Base-by-base conservation (phyloP, 2,888 invertebrate species). In the Drosophila fulvimacula region DNA sequence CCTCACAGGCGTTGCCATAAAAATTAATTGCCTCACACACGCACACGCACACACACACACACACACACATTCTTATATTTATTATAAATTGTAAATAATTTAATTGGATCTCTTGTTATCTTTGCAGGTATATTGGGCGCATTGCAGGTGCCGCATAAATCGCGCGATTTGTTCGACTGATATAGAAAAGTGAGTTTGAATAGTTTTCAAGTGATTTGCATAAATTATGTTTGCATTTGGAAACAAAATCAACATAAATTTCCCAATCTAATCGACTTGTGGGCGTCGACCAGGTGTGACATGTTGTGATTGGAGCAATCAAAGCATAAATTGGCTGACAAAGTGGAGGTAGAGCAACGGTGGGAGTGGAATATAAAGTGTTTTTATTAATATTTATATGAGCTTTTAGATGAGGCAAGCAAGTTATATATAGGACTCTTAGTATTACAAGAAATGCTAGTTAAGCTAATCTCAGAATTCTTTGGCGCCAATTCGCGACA, bases 171-270 rank as follows among this genome's bases (percentile, higher is more conserved):
- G 69, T 55, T 30, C 64, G 32, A 66, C 62, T 21, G 69, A 60
- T 72, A 69, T 48, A 34, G 60, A 67, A 67, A 68, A 74, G 86
- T 83, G 75, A 85, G 83, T 88, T 82, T 76, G 69, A 70, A 79
- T 86, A 74, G 69, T 75, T 79, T 80, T 82, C 74, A 77, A 75
- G 73, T 74, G 69, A 88, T 83, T 88, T 83, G 69, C 86, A 83
- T 83, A 86, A 83, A 86, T 83, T 85, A 85, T 74, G 58, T 55
- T 59, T 62, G 39, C 49, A 44, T 57, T 72, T 64, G 57, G 7
- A 64, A 57, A 72, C 36, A 17, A 60, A 67, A 68, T 76, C 60
- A 58, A 63, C 68, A 73, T 73, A 61, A 64, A 73, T 61, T 64
- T 13, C 27, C 9, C 27, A 27, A 34, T 19, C 56, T 10, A 34